Base-by-base conservation (phyloP, 2,888 invertebrate species). In the Ditula angustiorana region DNA sequence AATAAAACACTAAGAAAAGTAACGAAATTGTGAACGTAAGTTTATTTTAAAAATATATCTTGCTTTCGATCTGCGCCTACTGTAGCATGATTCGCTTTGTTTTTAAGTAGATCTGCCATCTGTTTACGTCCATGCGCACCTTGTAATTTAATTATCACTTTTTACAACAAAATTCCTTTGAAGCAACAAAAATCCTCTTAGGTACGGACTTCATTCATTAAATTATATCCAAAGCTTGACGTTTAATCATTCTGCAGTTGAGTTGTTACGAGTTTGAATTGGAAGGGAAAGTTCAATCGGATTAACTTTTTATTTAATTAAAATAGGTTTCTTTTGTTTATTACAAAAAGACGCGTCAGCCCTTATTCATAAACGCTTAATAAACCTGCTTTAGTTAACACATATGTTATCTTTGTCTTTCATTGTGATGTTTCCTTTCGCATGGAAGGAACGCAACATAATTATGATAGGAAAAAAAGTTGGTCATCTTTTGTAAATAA, bases 141-240 rank as follows among this genome's bases (percentile, higher is more conserved):
- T 76, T 72, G 75, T 82, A 80, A 85, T 86, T 84, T 75, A 81
- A 87, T 86, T 85, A 87, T 74, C 75, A 78, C 74, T 82, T 87
- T 86, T 85, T 85, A 62, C 69, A 72, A 61, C 58, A 67, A 66
- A 62, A 71, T 69, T 68, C 67, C 69, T 66, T 61, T 65, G 62
- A 69, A 65, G 63, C 46, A 69, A 66, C 53, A 59, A 70, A 71
- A 80, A 72, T 75, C 74, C 74, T 67, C 64, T 71, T 52, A n/a
- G n/a, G n/a, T n/a, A 71, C 47, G 21, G 50, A 46, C 50, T 61
- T 61, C 53, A 65, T 67, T 67, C 65, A 68, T 68, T 61, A 68
- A 66, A 61, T 62, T 66, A 66, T 66, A 59, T 61, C 57, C 41
- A 37, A 66, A 61, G 46, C 53, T 61, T 67, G 59, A 58, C 58